Conservation (phyloP, 2,797 vertebrate species). For the Smutsia gigantea region DNA sequence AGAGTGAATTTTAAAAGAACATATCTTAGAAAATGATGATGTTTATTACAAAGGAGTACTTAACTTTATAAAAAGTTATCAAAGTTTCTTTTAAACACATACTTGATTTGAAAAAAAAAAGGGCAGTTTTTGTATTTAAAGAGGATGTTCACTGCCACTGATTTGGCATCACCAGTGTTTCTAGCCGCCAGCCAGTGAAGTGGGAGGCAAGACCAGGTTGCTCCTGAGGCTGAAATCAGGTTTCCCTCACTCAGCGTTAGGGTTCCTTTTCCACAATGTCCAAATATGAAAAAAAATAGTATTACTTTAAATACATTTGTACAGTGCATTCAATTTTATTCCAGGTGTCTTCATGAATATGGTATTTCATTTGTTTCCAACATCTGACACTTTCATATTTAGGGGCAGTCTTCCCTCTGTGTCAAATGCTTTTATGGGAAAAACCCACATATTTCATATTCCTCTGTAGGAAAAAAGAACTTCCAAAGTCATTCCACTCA, state of each 20-base stretch:
- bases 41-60: neutral
- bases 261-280: neutral
- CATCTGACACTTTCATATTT: neutral
- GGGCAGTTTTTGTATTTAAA: constrained; percentile 11
- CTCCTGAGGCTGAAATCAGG: neutral
- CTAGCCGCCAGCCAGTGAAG: neutral
- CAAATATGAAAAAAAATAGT: neutral
- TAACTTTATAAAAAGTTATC: constrained; percentile 24
- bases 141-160: neutral
- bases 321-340: neutral
- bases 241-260: neutral
- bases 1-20: neutral
- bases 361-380: constrained; percentile 8
- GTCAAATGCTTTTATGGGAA: neutral
- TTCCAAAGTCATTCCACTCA: neutral
- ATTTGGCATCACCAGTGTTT: neutral
- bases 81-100: neutral
- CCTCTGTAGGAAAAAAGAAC: neutral
- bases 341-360: neutral
- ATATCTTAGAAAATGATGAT: neutral
- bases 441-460: neutral
- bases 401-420: neutral
- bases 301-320: neutral
- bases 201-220: neutral
- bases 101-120: neutral